phyloP scores from a whole-genome alignment of 2,113 vertebrate genomes.

The Phylloscopus whistleri region DNA sequence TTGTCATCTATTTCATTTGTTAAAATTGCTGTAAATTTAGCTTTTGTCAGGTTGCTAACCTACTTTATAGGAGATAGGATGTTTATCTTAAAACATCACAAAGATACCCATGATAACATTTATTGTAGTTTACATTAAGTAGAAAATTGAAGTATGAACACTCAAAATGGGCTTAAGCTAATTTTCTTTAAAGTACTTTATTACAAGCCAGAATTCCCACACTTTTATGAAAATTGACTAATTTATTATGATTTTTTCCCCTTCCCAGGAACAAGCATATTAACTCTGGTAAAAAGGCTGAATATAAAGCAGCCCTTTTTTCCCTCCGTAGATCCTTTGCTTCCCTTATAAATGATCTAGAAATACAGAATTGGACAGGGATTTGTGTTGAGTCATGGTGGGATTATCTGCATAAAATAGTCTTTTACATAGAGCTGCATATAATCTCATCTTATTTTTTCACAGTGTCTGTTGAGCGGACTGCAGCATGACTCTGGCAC shows the following conservation, averaged over 20 bases:
- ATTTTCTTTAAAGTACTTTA: neutral
- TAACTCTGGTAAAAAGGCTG: neutral
- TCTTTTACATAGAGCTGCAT: neutral
- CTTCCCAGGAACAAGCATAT: neutral
- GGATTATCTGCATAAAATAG: neutral
- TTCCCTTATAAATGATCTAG: neutral
- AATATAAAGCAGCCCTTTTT: neutral
- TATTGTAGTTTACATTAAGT: neutral
- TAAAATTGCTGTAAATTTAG: neutral
- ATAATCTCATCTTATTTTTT: neutral
- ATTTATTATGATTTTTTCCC: neutral
- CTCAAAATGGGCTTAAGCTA: neutral
- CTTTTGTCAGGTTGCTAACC: neutral
- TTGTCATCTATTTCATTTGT: neutral
- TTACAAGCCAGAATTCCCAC: neutral
- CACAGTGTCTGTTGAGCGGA: accelerated
- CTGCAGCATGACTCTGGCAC: neutral
- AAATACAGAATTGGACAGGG: neutral
- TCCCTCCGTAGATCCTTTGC: neutral
- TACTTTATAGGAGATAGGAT: neutral
- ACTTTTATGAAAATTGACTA: neutral
- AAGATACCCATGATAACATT: neutral
- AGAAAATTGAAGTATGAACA: neutral
- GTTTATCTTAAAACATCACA: neutral
- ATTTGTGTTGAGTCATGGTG: neutral